Evolutionary conservation across 2,888 invertebrate species (phyloP), one percentile per base, ranked within the genome.

Genomic region (Camponotus fellah): DNA sequence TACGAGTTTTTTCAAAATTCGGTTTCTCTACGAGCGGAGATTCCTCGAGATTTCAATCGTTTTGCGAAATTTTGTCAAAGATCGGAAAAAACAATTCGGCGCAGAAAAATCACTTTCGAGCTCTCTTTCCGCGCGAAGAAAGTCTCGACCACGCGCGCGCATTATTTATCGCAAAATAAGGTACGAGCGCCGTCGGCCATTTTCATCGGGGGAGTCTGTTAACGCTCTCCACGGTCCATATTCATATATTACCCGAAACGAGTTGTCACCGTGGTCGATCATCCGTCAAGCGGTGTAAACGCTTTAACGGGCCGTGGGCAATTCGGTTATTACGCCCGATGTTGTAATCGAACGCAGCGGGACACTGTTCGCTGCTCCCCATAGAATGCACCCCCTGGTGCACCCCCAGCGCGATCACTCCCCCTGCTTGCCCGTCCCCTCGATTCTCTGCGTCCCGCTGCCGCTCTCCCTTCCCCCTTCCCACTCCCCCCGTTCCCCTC

Each of bases 271-370:
- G 90, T 87, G 90, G 90, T 89, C 89, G 90, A 90, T 90, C 90
- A 90, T 90, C 90, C 90, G 90, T 90, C 90, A 89, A 90, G 88
- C 90, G 90, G 89, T 89, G 90, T 90, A 90, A 90, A 90, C 90
- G 90, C 90, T 90, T 90, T 90, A 90, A 90, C 90, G 90, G 90
- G 90, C 90, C 90, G 90, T 90, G 90, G 91, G 89, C 91, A 92
- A 92, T 92, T 92, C 91, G 91, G 91, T 92, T 92, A 92, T 92
- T 92, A 91, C 92, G 89, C 88, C 88, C 90, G 90, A 89, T 91
- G 90, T 90, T 91, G 92, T 91, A 91, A 92, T 92, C 91, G 92
- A 90, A 90, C 90, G 90, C 88, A 85, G 82, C 86, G 87, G 89
- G 89, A 86, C 85, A 87, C 84, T 79, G 79, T 79, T 79, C 79